Evolutionary conservation across 1,140 invertebrate species (phyloP), one percentile per base, ranked within the genome.

Genomic region (Halyomorpha halys): DNA sequence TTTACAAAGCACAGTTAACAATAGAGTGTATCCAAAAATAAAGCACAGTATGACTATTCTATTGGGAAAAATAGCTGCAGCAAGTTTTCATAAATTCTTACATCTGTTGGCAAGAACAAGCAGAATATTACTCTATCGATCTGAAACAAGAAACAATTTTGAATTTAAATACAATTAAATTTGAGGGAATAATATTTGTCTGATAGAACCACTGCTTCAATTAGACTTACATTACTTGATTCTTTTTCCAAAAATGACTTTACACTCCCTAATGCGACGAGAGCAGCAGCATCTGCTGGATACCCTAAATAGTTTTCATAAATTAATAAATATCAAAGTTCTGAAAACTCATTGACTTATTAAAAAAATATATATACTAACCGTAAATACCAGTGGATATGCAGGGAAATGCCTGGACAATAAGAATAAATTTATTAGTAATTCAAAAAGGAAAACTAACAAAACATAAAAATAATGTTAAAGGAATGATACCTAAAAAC

Each of bases 321-420:
- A 61, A 16, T 18, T 16, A 61, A 45, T 16, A 25, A 62, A 66
- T 44, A 34, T 21, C 3, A 23, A 56, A 56, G 6, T 13, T 56
- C 8, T 5, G 27, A 5, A 56, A 56, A 56, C 45, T 11, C 16
- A 25, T 11, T 56, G 19, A 3, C 23, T 56, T 15, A 25, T 56
- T 49, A 49, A 18, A 5, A 21, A 49, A 19, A 18, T 4, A 49
- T 13, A 49, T 27, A 19, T 13, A 67, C 68, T 70, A 67, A 74
- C 81, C 87, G 78, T 91, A 92, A 65, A 91, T 80, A 15, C 90
- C 90, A 60, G 90, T 92, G 0, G 88, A 89, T 70, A 93, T 90
- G 68, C 89, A 92, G 19, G 90, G 89, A 74, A 94, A 91, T 44
- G 89, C 80, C 68, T 74, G 63, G 53, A 70, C 69, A 66, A 66